These are phyloP conservation scores for Poeciliopsis paucimaculata DNA, from an alignment of 2,797 vertebrate genomes.

Conservation along the genomic window DNA sequence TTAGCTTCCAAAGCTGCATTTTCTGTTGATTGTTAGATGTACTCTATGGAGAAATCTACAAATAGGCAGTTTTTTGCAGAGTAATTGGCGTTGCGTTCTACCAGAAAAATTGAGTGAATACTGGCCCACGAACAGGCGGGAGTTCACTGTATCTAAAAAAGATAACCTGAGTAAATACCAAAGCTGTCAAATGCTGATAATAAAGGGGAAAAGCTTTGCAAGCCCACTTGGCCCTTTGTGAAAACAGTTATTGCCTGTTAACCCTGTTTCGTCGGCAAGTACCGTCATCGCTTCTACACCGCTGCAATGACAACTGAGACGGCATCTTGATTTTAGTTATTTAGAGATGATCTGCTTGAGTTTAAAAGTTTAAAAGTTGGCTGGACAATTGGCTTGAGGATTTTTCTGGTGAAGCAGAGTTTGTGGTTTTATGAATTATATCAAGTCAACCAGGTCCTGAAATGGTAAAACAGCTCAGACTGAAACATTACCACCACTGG, in stretches of 20 bases:
- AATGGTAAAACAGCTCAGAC: background rate
- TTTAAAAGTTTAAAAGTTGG: background rate
- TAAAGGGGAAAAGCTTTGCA: background rate
- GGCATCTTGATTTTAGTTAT: background rate
- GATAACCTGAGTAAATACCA: background rate
- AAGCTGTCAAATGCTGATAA: background rate
- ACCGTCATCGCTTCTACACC: background rate
- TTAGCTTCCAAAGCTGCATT: background rate
- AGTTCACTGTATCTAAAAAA: background rate
- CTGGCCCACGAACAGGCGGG: background rate
- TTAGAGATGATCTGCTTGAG: background rate
- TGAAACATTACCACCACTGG: background rate
- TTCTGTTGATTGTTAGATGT: background rate
- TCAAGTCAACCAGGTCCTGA: background rate
- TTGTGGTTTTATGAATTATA: background rate
- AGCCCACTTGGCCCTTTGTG: background rate
- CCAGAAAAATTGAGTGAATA: background rate
- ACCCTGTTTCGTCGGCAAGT: background rate
- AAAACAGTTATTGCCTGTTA: background rate
- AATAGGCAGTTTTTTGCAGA: background rate
- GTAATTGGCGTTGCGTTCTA: background rate
- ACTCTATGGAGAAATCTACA: background rate
- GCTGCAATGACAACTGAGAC: background rate
- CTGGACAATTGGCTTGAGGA: background rate
- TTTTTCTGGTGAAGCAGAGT: background rate